A percentile compares a stretch with the other conserved stretches of the same genome.
These are phyloP conservation scores for Agonopterix subpropinquella DNA, from an alignment of 2,888 invertebrate species.

Conservation along the genomic window DNA sequence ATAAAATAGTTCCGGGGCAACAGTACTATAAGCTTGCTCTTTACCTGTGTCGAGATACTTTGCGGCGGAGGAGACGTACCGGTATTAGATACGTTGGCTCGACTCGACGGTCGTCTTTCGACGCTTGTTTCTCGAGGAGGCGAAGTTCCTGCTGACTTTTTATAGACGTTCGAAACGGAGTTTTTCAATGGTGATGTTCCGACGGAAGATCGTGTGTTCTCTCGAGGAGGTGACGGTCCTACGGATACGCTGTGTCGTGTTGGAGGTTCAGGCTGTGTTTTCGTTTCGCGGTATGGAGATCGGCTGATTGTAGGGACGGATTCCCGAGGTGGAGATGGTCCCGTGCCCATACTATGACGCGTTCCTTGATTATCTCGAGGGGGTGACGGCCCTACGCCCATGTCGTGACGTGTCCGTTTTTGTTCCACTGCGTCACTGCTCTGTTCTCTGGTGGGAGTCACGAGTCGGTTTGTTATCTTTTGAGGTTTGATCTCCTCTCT, in stretches of 20 bases:
- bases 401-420: slow-evolving; percentile 39
- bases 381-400: slow-evolving; percentile 61
- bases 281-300: slow-evolving; percentile 28
- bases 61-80: slow-evolving; percentile 92
- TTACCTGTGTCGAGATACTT: slow-evolving; percentile 89
- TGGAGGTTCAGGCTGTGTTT: slow-evolving; percentile 18
- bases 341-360: slow-evolving; percentile 17
- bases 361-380: slow-evolving; percentile 38
- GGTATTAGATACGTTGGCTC: slow-evolving; percentile 72
- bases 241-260: slow-evolving; percentile 48
- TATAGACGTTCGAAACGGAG: slow-evolving; percentile 31
- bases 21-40: background rate
- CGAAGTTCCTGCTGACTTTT: slow-evolving; percentile 71
- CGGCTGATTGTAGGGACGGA: slow-evolving; percentile 22
- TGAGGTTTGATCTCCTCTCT: slow-evolving; percentile 43
- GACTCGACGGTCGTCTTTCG: slow-evolving; percentile 29
- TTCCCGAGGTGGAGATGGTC: slow-evolving; percentile 25
- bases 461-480: slow-evolving; percentile 32
- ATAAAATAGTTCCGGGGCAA: too few species aligned
- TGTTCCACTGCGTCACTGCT: slow-evolving; percentile 15
- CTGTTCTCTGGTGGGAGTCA: slow-evolving; percentile 65
- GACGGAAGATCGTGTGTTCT: slow-evolving; percentile 28
- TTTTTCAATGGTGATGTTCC: slow-evolving; percentile 4
- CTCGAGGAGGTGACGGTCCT: slow-evolving; percentile 55
- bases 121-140: slow-evolving; percentile 36